Evolutionary conservation across 2,113 vertebrate genomes (phyloP).

Genomic region (Gracilinanus agilis): DNA sequence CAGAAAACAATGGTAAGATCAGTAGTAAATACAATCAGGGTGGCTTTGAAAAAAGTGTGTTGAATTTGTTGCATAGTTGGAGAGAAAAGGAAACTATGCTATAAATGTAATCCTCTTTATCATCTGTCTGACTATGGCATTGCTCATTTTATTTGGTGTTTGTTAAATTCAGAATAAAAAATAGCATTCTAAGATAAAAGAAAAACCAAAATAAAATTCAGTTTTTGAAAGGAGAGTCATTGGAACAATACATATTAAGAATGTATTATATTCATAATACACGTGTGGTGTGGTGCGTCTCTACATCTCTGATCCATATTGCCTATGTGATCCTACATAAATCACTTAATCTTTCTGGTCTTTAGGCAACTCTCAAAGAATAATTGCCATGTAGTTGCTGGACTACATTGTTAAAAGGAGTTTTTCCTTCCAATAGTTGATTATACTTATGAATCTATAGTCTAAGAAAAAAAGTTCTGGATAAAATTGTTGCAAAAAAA

Average conservation of each 20-base stretch:
- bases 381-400: background rate
- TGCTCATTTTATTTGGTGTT: background rate
- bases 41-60: background rate
- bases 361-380: background rate
- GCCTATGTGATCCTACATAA: background rate
- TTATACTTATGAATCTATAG: background rate
- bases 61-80: background rate
- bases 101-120: background rate
- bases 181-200: background rate
- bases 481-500: slow-evolving; percentile 26
- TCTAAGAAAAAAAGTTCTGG: background rate
- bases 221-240: background rate
- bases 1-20: background rate
- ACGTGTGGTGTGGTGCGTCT: background rate
- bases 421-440: background rate
- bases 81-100: background rate
- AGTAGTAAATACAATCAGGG: background rate
- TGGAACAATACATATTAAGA: background rate
- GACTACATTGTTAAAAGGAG: background rate
- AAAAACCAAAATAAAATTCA: background rate
- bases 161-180: background rate
- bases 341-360: background rate
- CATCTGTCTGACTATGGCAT: background rate
- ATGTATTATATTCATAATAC: background rate
- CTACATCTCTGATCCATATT: background rate